A percentile compares a stretch with the other conserved stretches of the same genome.
phyloP scores from a whole-genome alignment of 2,797 vertebrate genomes.

The Tapirus indicus region DNA sequence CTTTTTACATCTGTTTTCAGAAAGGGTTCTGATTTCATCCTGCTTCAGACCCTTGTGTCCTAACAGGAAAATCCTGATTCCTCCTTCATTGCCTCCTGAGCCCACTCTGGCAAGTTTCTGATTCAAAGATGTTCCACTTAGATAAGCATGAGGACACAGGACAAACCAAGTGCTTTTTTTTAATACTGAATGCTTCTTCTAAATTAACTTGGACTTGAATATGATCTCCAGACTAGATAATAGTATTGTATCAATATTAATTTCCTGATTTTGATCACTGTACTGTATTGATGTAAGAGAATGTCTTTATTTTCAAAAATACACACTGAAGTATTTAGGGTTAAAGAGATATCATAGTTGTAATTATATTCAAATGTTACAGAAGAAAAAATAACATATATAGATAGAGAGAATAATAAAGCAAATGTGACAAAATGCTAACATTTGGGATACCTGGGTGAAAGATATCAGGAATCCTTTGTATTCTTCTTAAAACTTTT shows the following conservation, averaged over 20 bases:
- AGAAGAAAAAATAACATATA: not conserved
- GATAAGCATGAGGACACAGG: not conserved
- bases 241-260: not conserved
- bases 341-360: not conserved
- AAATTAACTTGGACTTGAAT: slow-evolving; percentile 29
- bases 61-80: not conserved
- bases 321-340: not conserved
- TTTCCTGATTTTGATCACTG: not conserved
- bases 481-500: not conserved
- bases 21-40: not conserved
- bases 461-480: slow-evolving; percentile 5
- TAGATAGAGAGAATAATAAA: not conserved
- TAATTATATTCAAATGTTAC: slow-evolving; percentile 30
- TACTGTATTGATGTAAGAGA: not conserved
- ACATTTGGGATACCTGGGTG: not conserved
- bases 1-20: not conserved
- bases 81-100: not conserved
- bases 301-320: not conserved
- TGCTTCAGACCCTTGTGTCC: not conserved
- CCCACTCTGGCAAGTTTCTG: slow-evolving; percentile 7
- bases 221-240: not conserved
- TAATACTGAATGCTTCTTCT: not conserved
- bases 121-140: not conserved
- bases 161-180: not conserved
- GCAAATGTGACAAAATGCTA: not conserved